Evolutionary conservation across 2,113 vertebrate genomes (phyloP).

Genomic region (Xiphophorus hellerii): DNA sequence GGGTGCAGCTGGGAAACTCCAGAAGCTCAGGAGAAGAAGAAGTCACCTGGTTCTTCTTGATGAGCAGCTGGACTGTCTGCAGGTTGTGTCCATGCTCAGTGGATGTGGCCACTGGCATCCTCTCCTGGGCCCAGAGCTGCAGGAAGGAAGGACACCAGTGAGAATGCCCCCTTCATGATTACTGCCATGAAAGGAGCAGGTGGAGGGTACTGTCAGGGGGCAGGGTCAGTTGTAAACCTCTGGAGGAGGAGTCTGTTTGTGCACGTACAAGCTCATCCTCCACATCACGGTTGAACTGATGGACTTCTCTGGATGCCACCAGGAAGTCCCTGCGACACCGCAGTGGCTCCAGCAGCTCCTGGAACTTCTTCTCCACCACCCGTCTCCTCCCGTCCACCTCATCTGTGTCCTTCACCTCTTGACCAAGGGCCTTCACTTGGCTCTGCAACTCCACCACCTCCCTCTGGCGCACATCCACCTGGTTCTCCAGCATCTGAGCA

Average conservation of each 20-base stretch:
- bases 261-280: conserved; percentile 93
- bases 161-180: not conserved
- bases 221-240: not conserved
- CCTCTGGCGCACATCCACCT: conserved; percentile 96
- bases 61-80: conserved; percentile 95
- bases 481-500: conserved; percentile 93
- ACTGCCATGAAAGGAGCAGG: no score
- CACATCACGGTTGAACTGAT: conserved; percentile 95
- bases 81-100: conserved; percentile 96
- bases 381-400: conserved; percentile 91
- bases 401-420: conserved; percentile 91
- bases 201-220: no score
- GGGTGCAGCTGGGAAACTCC: not conserved
- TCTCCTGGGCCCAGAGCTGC: conserved; percentile 84
- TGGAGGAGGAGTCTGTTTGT: not conserved
- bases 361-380: conserved; percentile 89
- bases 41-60: conserved; percentile 96
- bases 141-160: not conserved
- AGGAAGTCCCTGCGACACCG: conserved; percentile 86
- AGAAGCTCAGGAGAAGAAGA: not conserved
- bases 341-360: conserved; percentile 89
- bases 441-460: conserved; percentile 95
- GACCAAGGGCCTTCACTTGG: conserved; percentile 89
- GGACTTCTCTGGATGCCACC: conserved; percentile 92
- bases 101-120: conserved; percentile 92